phyloP scores from a whole-genome alignment of 2,113 vertebrate species.

The Holacanthus passer region DNA sequence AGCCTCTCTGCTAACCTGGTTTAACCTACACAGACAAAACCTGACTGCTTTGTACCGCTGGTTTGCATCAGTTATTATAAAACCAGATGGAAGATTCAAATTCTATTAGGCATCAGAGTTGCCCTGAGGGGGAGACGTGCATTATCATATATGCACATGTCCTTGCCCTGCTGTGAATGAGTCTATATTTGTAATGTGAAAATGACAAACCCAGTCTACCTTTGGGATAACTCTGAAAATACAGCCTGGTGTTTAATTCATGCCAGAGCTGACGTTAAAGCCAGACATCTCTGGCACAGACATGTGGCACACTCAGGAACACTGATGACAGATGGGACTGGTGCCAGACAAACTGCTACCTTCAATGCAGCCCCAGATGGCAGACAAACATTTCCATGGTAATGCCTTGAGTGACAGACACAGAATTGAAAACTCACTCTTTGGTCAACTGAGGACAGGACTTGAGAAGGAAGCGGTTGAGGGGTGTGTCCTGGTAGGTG shows the following conservation, averaged over 20 bases:
- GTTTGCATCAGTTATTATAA: conserved; percentile 28
- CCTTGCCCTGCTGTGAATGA: not conserved
- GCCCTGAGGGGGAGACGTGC: not conserved
- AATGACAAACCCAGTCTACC: conserved; percentile 22
- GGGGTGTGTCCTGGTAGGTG: conserved; percentile 92
- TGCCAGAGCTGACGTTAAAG: not conserved
- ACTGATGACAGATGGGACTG: conserved; percentile 45
- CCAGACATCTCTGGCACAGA: conserved; percentile 31
- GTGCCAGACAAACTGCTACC: conserved; percentile 44
- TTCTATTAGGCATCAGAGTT: conserved; percentile 12
- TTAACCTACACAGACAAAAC: not conserved
- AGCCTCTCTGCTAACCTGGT: not conserved
- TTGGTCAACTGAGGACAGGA: conserved; percentile 96
- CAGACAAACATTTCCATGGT: conserved; percentile 26
- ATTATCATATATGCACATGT: conserved; percentile 37
- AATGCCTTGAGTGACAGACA: conserved; percentile 42
- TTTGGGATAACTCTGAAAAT: conserved; percentile 27
- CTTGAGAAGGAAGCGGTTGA: conserved; percentile 94
- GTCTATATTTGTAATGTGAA: conserved; percentile 31
- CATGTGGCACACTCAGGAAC: conserved; percentile 28
- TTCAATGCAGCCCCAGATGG: conserved; percentile 44
- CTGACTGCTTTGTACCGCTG: not conserved
- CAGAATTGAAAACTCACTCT: conserved; percentile 90
- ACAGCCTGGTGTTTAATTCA: conserved; percentile 35
- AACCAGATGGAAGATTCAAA: conserved; percentile 32